Percentiles rank a stretch among this genome's conserved stretches.
Evolutionary conservation across 2,888 invertebrate genomes (phyloP).

Genomic region (Tridacna crocea): DNA sequence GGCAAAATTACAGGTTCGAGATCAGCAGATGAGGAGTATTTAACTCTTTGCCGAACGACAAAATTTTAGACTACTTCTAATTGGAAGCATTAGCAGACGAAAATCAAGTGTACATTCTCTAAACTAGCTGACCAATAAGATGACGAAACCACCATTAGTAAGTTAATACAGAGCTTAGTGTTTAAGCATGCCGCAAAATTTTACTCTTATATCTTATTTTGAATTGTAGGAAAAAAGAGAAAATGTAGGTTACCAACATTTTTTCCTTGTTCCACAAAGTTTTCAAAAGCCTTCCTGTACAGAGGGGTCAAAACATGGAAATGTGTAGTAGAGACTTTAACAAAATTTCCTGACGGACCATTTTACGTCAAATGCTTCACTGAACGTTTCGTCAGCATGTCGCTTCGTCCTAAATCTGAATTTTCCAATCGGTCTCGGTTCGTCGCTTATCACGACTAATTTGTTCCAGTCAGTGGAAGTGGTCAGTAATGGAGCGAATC

Average conservation of each 20-base stretch:
- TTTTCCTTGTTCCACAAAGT: not conserved
- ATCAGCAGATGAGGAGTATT: too few relatives aligned
- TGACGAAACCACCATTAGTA: too few relatives aligned
- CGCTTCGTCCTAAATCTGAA: not conserved
- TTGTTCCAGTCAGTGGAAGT: conserved; percentile 62
- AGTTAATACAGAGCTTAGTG: too few relatives aligned
- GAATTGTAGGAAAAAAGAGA: not conserved
- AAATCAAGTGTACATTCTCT: too few relatives aligned
- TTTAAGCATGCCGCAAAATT: too few relatives aligned
- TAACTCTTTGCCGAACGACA: too few relatives aligned
- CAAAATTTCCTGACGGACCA: conserved; percentile 5
- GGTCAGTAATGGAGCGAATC: conserved; percentile 58
- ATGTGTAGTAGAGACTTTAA: not conserved
- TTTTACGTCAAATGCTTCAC: conserved; percentile 12
- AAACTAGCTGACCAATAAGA: too few relatives aligned
- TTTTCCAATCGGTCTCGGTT: conserved; percentile 46
- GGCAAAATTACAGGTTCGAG: too few relatives aligned
- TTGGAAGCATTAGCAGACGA: too few relatives aligned
- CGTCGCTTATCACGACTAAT: conserved; percentile 57
- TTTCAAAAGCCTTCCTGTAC: not conserved
- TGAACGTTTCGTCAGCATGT: conserved; percentile 16
- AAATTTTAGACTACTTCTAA: too few relatives aligned
- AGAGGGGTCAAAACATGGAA: not conserved
- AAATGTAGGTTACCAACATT: not conserved
- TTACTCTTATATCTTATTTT: too few relatives aligned